Evolutionary conservation across 2,888 invertebrate species (phyloP).

Genomic region (Pachydiplax longipennis): DNA sequence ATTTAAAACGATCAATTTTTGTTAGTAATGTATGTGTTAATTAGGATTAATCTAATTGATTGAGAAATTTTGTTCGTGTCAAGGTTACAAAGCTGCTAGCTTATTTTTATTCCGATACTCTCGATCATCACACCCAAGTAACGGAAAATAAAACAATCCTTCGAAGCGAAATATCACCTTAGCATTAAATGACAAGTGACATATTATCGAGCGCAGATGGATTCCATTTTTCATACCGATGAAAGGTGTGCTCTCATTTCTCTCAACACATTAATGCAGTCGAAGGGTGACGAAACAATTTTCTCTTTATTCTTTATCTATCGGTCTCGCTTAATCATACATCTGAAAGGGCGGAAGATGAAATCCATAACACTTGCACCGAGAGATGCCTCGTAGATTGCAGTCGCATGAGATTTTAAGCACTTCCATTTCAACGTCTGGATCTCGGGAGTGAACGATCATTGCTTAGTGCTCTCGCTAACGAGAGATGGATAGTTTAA

Average conservation of each 20-base stretch:
- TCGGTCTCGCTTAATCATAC: neutral
- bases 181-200: neutral
- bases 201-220: neutral
- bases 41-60: too few relatives aligned
- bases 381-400: neutral
- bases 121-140: neutral
- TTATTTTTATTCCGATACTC: neutral
- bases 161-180: neutral
- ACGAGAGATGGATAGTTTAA: conserved; percentile 4
- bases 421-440: neutral
- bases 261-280: neutral
- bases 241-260: neutral
- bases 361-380: neutral
- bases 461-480: neutral
- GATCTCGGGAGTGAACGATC: neutral
- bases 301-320: neutral
- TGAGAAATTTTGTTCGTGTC: too few relatives aligned
- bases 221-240: neutral
- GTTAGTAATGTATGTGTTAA: too few relatives aligned
- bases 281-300: neutral
- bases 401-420: neutral
- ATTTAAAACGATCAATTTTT: too few relatives aligned
- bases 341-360: neutral
- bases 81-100: neutral
- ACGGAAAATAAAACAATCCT: neutral